Conservation (phyloP, 2,888 invertebrate genomes). For the Carabus problematicus region DNA sequence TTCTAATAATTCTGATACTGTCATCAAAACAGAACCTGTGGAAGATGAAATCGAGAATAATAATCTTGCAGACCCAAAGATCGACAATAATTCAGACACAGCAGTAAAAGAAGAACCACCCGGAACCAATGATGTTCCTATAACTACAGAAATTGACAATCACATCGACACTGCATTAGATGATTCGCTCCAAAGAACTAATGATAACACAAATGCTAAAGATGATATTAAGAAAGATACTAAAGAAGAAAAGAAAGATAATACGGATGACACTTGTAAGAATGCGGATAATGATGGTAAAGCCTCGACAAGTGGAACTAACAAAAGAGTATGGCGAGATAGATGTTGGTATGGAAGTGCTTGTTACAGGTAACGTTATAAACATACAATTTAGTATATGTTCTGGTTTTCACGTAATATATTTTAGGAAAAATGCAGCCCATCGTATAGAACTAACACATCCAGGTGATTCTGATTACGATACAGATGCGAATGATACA, state of each 20-base stretch:
- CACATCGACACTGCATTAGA: too few species aligned
- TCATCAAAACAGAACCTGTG: constrained; percentile 26
- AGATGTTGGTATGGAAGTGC: constrained; percentile 69
- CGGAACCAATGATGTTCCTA: constrained; percentile 26
- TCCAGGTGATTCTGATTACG: constrained; percentile 70
- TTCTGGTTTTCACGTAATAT: not conserved
- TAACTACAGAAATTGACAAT: too few species aligned
- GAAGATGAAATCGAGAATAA: constrained; percentile 20
- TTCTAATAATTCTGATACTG: constrained; percentile 28
- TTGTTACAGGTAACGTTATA: constrained; percentile 66
- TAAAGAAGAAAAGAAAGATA: constrained; percentile 10
- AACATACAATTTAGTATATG: not conserved
- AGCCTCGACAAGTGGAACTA: constrained; percentile 39
- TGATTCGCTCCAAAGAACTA: too few species aligned
- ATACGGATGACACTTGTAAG: constrained; percentile 19
- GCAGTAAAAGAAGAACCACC: constrained; percentile 11
- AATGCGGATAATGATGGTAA: constrained; percentile 21
- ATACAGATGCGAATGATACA: constrained; percentile 54
- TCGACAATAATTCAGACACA: constrained; percentile 36
- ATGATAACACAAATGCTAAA: constrained; percentile 3
- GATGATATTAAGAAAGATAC: not conserved
- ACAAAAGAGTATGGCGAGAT: constrained; percentile 55
- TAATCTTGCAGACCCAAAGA: constrained; percentile 18
- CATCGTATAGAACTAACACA: constrained; percentile 70
- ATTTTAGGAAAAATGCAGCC: constrained; percentile 65